Evolutionary conservation across 2,113 vertebrate genomes (phyloP).

Genomic region (Podilymbus podiceps): DNA sequence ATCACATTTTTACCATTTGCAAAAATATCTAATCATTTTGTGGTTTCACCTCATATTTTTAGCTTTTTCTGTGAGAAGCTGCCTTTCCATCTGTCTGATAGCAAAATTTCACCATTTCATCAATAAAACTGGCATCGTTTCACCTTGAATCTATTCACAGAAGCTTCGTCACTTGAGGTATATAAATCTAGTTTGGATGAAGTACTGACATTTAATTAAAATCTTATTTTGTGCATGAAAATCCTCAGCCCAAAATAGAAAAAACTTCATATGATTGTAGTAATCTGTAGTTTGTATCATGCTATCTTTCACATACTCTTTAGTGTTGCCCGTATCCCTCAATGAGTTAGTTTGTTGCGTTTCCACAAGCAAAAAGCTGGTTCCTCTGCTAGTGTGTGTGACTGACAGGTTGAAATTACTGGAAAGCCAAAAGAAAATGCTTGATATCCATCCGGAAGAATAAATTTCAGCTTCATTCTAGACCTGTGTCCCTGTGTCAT

Average conservation of each 20-base stretch:
- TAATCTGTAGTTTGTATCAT: neutral
- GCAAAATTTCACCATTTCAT: neutral
- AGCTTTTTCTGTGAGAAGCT: neutral
- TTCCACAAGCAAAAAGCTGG: neutral
- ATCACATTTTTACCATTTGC: neutral
- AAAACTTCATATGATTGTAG: neutral
- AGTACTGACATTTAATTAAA: neutral
- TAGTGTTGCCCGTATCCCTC: neutral
- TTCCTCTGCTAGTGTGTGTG: neutral
- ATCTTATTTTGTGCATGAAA: neutral
- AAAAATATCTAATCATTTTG: neutral
- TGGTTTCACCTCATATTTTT: neutral
- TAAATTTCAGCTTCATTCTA: neutral
- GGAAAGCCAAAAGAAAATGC: neutral
- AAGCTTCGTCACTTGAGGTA: neutral
- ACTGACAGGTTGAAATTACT: neutral
- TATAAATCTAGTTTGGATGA: neutral
- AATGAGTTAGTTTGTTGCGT: neutral
- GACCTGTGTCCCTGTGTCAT: no score
- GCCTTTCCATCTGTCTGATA: neutral
- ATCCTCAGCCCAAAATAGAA: neutral
- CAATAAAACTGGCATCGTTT: neutral
- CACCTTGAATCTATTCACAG: constrained; percentile 1
- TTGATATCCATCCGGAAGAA: neutral
- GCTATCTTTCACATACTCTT: neutral